Evolutionary conservation across 2,888 invertebrate genomes (phyloP).

Genomic region (Drosophila lacicola): DNA sequence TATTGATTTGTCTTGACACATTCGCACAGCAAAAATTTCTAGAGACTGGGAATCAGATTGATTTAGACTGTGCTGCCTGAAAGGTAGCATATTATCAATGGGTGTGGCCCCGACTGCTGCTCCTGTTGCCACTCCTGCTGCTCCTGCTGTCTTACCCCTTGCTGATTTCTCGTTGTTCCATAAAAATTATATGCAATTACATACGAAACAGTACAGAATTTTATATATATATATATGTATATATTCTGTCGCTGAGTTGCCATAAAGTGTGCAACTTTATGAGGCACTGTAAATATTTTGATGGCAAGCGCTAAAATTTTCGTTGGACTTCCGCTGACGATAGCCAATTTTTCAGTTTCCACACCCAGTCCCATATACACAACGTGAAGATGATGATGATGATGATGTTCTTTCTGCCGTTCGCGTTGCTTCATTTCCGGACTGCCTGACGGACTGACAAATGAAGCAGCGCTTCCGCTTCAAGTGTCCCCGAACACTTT

Average conservation of each 20-base stretch:
- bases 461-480: slow-evolving; percentile 49
- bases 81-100: slow-evolving; percentile 57
- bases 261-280: slow-evolving; percentile 71
- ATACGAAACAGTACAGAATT: slow-evolving; percentile 21
- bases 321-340: slow-evolving; percentile 51
- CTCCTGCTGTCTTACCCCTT: slow-evolving; percentile 63
- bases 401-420: slow-evolving; percentile 13
- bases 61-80: slow-evolving; percentile 34
- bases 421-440: slow-evolving; percentile 41
- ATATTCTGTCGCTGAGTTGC: slow-evolving; percentile 27
- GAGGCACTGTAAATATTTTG: slow-evolving; percentile 77
- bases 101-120: slow-evolving; percentile 50
- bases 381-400: not conserved
- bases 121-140: slow-evolving; percentile 28
- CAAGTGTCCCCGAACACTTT: slow-evolving; percentile 31
- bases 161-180: slow-evolving; percentile 62
- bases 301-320: slow-evolving; percentile 56
- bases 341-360: slow-evolving; percentile 47
- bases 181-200: slow-evolving; percentile 79
- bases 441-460: slow-evolving; percentile 26
- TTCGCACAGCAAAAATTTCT: slow-evolving; percentile 48
- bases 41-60: slow-evolving; percentile 48
- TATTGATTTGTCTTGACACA: slow-evolving; percentile 84
- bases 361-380: slow-evolving; percentile 22
- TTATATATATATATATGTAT: slow-evolving; percentile 9